Base-by-base conservation (phyloP, 92 coral and sea anemone species). In the Parazoanthus atlanticus region DNA sequence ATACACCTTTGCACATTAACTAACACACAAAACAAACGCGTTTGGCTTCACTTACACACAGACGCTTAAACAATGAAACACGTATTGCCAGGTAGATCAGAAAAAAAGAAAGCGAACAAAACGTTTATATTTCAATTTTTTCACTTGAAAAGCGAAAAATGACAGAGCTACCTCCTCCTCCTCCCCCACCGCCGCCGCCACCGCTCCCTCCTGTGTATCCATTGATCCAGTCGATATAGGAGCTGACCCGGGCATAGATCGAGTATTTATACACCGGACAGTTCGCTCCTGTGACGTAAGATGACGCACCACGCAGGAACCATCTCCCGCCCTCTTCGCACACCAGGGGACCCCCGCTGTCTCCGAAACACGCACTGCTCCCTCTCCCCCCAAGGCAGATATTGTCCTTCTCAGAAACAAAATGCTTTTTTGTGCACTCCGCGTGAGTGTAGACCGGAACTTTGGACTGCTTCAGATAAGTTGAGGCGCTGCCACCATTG, bases 311-410 rank as follows among this genome's bases (percentile, higher is more conserved):
- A 12, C 82, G 82, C 36, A 78, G 65, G 23, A 78, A 58, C 82
- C 82, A 78, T 16, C 8, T 49, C 25, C 82, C 82, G 64, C 82
- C 41, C 82, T 78, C 82, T 29, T 78, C 82, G 32, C 82, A 78
- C 66, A 78, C 82, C 38, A 78, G 82, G 65, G 82, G 82, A 47
- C 82, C 82, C 6, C 82, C 82, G 56, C 82, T 78, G 65, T 78
- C 82, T 21, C 82, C 82, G 43, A 78, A 78, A 32, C 82, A 78
- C 9, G 82, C 64, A n/a, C 82, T 78, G 82, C 82, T 78, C 64
- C 82, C 82, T 65, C 38, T 36, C 38, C 38, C 38, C 38, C 38
- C 38, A 36, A 36, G 38, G 4, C 38, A 78, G 65, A 78, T 78
- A 31, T 78, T 46, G 82, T 78, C 82, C 65, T 78, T 78, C 67